phyloP scores from a whole-genome alignment of 1,140 invertebrate genomes.

The Adoxophyes honmai region DNA sequence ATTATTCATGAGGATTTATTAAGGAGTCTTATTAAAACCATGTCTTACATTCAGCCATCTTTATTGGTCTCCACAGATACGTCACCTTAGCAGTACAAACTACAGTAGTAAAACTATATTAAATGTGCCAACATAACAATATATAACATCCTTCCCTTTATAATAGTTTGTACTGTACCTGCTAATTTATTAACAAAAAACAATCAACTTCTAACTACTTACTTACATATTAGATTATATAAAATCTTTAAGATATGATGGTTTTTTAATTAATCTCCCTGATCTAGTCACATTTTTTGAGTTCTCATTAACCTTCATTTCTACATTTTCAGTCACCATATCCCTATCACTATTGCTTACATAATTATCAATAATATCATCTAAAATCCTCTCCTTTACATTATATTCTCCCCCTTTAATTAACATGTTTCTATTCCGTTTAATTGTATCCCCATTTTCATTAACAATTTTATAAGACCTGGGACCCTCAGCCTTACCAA shows the following conservation, averaged over 20 bases:
- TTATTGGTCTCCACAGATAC: no score
- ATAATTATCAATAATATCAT: background rate
- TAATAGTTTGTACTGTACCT: no score
- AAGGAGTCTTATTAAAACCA: no score
- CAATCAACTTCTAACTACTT: no score
- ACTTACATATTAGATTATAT: no score
- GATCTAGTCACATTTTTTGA: background rate
- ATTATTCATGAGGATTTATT: no score
- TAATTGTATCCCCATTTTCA: background rate
- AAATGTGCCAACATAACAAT: no score
- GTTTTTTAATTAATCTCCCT: slow-evolving; percentile 3
- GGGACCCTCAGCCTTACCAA: background rate
- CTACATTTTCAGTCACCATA: background rate
- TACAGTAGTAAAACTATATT: background rate
- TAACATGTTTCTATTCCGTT: background rate
- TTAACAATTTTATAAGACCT: background rate
- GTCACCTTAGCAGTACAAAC: no score
- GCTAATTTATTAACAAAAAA: no score
- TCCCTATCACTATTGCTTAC: background rate
- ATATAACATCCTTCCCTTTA: no score
- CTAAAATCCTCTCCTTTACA: background rate
- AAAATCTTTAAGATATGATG: slow-evolving; percentile 9
- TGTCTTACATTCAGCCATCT: no score
- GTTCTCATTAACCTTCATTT: background rate
- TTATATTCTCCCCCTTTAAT: background rate